phyloP scores from a whole-genome alignment of 2,113 vertebrate genomes.

The Pipa parva region DNA sequence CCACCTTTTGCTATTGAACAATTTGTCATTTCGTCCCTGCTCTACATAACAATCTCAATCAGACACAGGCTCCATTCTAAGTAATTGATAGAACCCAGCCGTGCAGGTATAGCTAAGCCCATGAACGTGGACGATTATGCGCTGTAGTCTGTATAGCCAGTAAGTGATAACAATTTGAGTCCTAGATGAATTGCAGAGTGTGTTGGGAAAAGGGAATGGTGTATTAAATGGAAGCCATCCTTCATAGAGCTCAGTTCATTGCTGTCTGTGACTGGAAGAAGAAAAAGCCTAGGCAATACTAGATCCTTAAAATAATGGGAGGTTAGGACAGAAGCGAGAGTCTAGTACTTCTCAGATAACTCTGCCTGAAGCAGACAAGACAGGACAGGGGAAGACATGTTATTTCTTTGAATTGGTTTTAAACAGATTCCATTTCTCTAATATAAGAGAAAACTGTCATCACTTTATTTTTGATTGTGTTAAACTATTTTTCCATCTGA shows the following conservation, averaged over 20 bases:
- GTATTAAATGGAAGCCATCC: conserved; percentile 1
- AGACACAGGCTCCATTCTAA: conserved; percentile 45
- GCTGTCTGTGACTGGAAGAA: background rate
- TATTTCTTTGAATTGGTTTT: too few relatives aligned
- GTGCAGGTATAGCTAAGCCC: conserved; percentile 28
- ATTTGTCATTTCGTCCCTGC: conserved; percentile 47
- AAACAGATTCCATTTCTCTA: too few relatives aligned
- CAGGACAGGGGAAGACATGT: too few relatives aligned
- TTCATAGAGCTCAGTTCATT: background rate
- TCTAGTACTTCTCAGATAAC: too few relatives aligned
- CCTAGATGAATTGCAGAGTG: conserved; percentile 35
- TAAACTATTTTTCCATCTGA: too few relatives aligned
- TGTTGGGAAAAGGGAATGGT: conserved; percentile 35
- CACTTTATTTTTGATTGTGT: too few relatives aligned
- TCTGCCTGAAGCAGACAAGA: too few relatives aligned
- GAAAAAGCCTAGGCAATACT: too few relatives aligned
- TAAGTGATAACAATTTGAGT: conserved; percentile 26
- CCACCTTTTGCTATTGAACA: conserved; percentile 51
- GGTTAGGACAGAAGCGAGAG: too few relatives aligned
- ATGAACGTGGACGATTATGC: conserved; percentile 44
- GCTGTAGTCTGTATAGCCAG: conserved; percentile 28
- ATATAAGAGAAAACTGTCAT: too few relatives aligned
- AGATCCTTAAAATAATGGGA: too few relatives aligned
- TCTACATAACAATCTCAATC: conserved; percentile 54
- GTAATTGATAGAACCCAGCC: conserved; percentile 53